Base-by-base conservation (phyloP, 1,140 invertebrate genomes). In the Eciton burchellii region DNA sequence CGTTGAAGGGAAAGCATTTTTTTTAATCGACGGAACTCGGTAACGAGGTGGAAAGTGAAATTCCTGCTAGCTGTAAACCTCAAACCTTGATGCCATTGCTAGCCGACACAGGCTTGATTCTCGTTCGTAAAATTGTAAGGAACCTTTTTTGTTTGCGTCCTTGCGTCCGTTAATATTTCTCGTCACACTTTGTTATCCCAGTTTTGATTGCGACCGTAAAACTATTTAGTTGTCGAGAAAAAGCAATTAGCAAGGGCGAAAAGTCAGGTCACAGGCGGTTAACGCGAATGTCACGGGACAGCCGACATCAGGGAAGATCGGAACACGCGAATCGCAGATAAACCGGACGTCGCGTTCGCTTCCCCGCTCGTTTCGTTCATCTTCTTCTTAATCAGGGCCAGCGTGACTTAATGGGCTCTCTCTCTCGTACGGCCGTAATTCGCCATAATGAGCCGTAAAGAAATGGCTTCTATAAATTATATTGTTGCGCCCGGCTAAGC, bases 391-490 rank as follows among this genome's bases (percentile, higher is more conserved):
- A 77, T 77, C 62, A 77, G 74, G 62, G 54, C 14, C 62, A 66
- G 49, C 73, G 16, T 21, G 35, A 52, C 47, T 77, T 77, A 77
- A 77, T 77, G 74, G 74, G 14, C 19, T 14, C 29, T 76, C 16
- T 76, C 16, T 56, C 24, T 68, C 73, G 60, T 54, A 66, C 73
- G 54, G 59, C 43, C 66, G 77, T 81, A 72, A 72, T 59, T 81
- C 68, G 41, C 57, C 73, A 66, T 87, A 86, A 87, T 87, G 84
- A 84, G 71, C 76, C 57, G 52, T 81, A 87, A 88, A 88, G 82
- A 88, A 87, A 70, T 71, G 65, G 57, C 82, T 52, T 82, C 85
- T 84, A 84, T 84, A 84, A 87, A 87, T 88, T 87, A 87, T 71
- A 87, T 84, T 65, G 68, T 66, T 47, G 68, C 63, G 70, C 77